phyloP scores from a whole-genome alignment of 2,113 vertebrate genomes.

The Cyphomyrus discorhynchus region DNA sequence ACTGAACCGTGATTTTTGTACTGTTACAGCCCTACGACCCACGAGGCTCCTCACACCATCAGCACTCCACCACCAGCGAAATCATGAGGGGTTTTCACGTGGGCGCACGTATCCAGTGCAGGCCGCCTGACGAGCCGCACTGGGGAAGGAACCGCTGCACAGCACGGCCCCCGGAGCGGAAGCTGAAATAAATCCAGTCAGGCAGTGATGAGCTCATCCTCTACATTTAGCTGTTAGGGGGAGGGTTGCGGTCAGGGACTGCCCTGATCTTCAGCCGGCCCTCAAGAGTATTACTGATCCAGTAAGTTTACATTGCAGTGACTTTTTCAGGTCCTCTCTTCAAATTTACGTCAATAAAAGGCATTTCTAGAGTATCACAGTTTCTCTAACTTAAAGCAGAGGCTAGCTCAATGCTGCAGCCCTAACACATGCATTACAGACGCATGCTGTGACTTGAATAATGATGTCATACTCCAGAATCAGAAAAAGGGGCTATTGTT shows the following conservation, averaged over 20 bases:
- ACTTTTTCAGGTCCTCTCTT: not conserved
- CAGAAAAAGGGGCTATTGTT: not conserved
- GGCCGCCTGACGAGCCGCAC: not conserved
- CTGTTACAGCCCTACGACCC: too few relatives aligned
- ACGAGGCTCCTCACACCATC: not conserved
- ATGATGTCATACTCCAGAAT: not conserved
- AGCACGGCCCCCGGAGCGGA: not conserved
- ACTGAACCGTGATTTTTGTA: too few relatives aligned
- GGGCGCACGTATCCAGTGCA: not conserved
- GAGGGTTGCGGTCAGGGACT: not conserved
- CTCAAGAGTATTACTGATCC: slow-evolving; percentile 12
- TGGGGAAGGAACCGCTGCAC: not conserved
- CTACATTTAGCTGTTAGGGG: slow-evolving; percentile 19
- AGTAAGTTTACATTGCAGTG: not conserved
- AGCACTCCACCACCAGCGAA: not conserved
- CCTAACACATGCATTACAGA: not conserved
- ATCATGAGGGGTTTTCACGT: not conserved
- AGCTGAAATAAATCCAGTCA: not conserved
- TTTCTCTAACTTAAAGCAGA: not conserved
- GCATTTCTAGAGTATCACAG: not conserved
- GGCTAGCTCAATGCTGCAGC: not conserved
- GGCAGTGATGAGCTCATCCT: slow-evolving; percentile 22
- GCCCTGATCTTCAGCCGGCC: not conserved
- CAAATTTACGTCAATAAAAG: not conserved
- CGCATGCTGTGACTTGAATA: not conserved